Conservation (phyloP, 2,888 invertebrate species). For the Pterostichus niger region DNA sequence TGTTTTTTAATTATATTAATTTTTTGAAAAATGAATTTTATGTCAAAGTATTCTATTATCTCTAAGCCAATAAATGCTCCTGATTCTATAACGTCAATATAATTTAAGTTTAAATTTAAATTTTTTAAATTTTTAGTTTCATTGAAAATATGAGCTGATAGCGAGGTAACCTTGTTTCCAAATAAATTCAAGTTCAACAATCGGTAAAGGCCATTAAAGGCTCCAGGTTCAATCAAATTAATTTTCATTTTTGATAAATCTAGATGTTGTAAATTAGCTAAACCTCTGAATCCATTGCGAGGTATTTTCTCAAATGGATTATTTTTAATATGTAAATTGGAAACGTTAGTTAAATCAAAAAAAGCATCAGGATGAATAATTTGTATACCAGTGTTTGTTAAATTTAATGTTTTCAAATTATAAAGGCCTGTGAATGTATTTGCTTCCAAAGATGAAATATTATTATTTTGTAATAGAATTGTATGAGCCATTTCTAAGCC, state of each 20-base stretch:
- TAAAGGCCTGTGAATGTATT: neutral
- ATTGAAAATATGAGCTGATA: neutral
- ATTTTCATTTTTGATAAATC: conserved; percentile 29
- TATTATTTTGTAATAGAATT: too few relatives aligned
- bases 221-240: neutral
- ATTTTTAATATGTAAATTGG: neutral
- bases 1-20: conserved; percentile 9
- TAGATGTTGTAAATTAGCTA: neutral
- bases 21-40: conserved; percentile 14
- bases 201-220: too few relatives aligned
- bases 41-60: neutral
- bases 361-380: conserved; percentile 8
- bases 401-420: neutral
- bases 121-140: neutral
- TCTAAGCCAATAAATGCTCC: conserved; percentile 34
- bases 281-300: neutral
- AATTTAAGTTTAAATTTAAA: neutral
- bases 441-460: too few relatives aligned
- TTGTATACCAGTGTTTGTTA: conserved; percentile 5
- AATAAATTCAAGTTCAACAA: too few relatives aligned
- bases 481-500: too few relatives aligned
- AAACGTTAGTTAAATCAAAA: neutral
- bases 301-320: neutral
- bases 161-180: conserved; percentile 16
- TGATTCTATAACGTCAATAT: conserved; percentile 20